Base-by-base conservation (phyloP, 2,113 vertebrate genomes). In the Cheirogaleus medius region DNA sequence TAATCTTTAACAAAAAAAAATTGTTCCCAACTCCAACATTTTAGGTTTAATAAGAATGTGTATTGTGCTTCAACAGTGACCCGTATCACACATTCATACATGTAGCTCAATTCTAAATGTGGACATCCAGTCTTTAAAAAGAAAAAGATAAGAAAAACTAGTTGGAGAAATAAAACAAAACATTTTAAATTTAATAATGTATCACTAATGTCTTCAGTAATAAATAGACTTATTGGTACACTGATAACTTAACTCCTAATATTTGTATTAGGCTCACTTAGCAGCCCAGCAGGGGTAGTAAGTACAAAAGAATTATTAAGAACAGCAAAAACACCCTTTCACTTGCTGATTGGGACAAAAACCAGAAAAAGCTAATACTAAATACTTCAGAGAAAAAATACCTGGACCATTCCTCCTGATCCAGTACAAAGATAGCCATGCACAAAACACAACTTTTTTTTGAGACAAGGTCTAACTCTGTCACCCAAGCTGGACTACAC, bases 81-180 rank as follows among this genome's bases (percentile, higher is more conserved):
- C 13, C 85, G 64, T 39, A 82, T 52, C 42, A 85, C 13, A 88
- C 15, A 44, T 23, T 20, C 23, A 92, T 32, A 68, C 3, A 77
- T 21, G 23, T 42, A 93, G 39, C 42, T 93, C 82, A 86, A 37
- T 37, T 97, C 73, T 83, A 93, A 94, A 76, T 63, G 25, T 73
- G 56, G 32, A 60, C 11, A 74, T 52, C 25, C 18, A 91, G 8
- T 69, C 85, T 96, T 88, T 42, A 87, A 92, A 90, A 91, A 87
- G 44, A 54, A 25, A n/a, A 49, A 60, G 47, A 87, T 1, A 34
- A 29, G 18, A 56, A 87, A 93, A 88, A 52, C 3, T 58, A 90
- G 60, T 3, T 68, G 37, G 37, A 89, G 10, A 66, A 82, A 63
- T 76, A 44, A 91, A 91, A 76, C 21, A 91, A 8, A 58, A 15